phyloP scores from a whole-genome alignment of 2,888 invertebrate species.

The Embidobia sp. region DNA sequence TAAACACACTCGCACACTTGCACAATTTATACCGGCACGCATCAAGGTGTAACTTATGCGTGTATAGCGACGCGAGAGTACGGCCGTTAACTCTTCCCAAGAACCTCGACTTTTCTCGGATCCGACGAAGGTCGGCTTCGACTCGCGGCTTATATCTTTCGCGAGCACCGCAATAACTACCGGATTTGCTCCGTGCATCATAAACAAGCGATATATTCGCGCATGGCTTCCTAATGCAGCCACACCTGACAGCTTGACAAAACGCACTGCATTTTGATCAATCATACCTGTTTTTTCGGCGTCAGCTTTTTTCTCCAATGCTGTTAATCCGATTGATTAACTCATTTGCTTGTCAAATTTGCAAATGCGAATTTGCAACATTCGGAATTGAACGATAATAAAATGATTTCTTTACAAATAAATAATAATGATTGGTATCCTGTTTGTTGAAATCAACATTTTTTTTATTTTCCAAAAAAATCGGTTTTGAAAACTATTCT shows the following conservation, averaged over 20 bases:
- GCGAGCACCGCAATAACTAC: constrained; percentile 26
- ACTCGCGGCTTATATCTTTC: constrained; percentile 35
- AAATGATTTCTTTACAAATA: too few species aligned
- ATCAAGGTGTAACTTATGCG: constrained; percentile 31
- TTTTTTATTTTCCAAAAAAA: too few species aligned
- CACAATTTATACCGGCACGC: constrained; percentile 27
- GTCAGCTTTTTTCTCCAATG: too few species aligned
- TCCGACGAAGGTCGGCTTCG: constrained; percentile 61
- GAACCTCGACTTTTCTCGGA: constrained; percentile 58
- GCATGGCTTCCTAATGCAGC: constrained; percentile 12
- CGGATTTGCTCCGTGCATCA: constrained; percentile 29
- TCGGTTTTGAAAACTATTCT: too few species aligned
- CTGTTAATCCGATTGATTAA: too few species aligned
- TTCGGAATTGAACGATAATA: too few species aligned
- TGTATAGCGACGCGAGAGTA: neutral
- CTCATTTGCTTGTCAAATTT: too few species aligned
- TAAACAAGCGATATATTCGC: constrained; percentile 35
- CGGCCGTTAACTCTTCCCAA: constrained; percentile 61
- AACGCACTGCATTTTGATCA: neutral
- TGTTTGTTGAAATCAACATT: too few species aligned
- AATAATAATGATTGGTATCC: too few species aligned
- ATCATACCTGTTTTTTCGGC: neutral
- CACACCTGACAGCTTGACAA: constrained; percentile 19
- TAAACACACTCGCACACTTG: constrained; percentile 11
- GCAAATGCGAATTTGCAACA: too few species aligned